Percentiles rank a stretch among this genome's conserved stretches.
Evolutionary conservation across 1,140 invertebrate genomes (phyloP).

Genomic region (Bombus cullumanus): DNA sequence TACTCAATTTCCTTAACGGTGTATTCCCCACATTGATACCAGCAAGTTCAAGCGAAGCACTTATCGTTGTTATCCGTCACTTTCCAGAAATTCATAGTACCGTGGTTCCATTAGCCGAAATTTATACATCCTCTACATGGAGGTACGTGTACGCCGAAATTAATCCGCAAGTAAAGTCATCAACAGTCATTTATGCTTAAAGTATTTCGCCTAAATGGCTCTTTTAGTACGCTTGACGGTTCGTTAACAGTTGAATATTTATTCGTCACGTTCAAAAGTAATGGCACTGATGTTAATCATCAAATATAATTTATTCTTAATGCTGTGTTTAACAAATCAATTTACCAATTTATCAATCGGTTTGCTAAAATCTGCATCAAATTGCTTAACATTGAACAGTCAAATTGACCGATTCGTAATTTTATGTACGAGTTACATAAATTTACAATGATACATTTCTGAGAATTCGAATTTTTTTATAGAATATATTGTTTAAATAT

Average conservation of each 20-base stretch:
- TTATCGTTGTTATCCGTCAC: conserved; percentile 28
- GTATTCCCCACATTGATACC: neutral
- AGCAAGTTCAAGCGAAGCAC: conserved; percentile 7
- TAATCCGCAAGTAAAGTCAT: conserved; percentile 21
- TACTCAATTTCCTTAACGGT: conserved; percentile 9
- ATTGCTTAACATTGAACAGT: neutral
- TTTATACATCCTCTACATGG: neutral
- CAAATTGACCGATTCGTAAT: neutral
- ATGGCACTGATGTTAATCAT: neutral
- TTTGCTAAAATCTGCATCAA: neutral
- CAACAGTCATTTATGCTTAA: conserved; percentile 13
- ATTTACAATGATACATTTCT: neutral
- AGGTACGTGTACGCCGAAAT: neutral
- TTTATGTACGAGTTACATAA: neutral
- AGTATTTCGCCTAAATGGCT: neutral
- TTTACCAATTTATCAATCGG: neutral
- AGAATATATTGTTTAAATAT: neutral
- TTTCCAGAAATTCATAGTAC: conserved; percentile 29
- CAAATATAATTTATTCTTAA: neutral
- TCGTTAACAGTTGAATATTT: neutral
- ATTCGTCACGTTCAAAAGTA: neutral
- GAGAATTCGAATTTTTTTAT: neutral
- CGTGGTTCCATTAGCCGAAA: conserved; percentile 21
- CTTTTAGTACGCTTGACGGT: neutral
- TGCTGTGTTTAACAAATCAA: neutral